Percentiles rank a stretch among this genome's conserved stretches.
Evolutionary conservation across 2,888 invertebrate genomes (phyloP).

Genomic region (Listrodromus nycthemerus): DNA sequence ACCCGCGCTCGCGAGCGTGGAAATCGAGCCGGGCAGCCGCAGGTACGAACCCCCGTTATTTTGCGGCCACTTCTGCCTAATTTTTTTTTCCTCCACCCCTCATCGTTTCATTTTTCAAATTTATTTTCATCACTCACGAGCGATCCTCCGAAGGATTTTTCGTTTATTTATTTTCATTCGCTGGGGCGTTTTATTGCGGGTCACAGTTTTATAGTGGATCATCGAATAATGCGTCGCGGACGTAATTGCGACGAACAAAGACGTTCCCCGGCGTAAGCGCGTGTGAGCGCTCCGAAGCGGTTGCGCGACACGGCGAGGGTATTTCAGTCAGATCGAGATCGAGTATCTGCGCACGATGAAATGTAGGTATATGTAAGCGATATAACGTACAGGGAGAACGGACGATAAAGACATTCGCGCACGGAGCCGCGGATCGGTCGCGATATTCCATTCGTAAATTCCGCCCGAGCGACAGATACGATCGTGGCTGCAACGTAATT

Average conservation of each 20-base stretch:
- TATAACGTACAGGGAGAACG: slow-evolving; percentile 47
- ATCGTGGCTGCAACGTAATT: slow-evolving; percentile 76
- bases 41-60: slow-evolving; percentile 60
- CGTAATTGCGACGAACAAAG: slow-evolving; percentile 43
- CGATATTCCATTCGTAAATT: slow-evolving; percentile 76
- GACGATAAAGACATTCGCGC: slow-evolving; percentile 77
- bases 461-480: slow-evolving; percentile 77
- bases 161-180: slow-evolving; percentile 20
- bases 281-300: neutral
- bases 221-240: slow-evolving; percentile 12
- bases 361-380: slow-evolving; percentile 34
- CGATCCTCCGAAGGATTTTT: neutral
- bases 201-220: slow-evolving; percentile 30
- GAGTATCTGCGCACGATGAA: slow-evolving; percentile 52
- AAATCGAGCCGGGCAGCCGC: slow-evolving; percentile 57
- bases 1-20: slow-evolving; percentile 43
- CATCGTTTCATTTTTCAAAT: slow-evolving; percentile 59
- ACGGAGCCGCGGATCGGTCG: slow-evolving; percentile 70
- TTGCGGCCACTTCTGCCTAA: slow-evolving; percentile 69
- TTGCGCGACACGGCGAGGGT: neutral
- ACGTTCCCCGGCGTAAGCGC: neutral
- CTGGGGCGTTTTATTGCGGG: slow-evolving; percentile 42
- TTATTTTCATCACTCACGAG: slow-evolving; percentile 45
- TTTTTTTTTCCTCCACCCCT: slow-evolving; percentile 44
- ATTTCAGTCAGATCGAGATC: slow-evolving; percentile 51